These are phyloP conservation scores for Sylvia borin DNA, from an alignment of 2,797 vertebrate species.

Conservation along the genomic window DNA sequence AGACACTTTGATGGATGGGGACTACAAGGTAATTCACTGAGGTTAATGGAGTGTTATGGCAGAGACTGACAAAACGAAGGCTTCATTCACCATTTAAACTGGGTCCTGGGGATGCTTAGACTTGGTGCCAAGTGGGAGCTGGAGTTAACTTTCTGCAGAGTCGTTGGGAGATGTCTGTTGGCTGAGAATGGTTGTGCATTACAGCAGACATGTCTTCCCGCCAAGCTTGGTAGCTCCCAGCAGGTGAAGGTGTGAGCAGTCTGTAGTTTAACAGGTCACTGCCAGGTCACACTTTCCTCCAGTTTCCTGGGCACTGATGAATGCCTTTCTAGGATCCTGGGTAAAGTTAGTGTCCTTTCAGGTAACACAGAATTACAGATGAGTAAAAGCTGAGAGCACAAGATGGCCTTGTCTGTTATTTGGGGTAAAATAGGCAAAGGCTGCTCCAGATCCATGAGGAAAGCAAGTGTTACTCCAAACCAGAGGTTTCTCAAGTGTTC, in stretches of 20 bases:
- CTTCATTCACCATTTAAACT: neutral
- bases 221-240: neutral
- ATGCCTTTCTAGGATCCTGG: neutral
- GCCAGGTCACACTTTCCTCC: neutral
- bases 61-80: neutral
- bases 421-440: neutral
- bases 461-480: neutral
- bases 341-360: neutral
- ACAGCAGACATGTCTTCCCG: neutral
- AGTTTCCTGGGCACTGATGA: neutral
- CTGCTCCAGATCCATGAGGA: neutral
- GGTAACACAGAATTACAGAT: neutral
- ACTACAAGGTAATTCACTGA: neutral
- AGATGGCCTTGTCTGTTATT: neutral
- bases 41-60: constrained; percentile 12
- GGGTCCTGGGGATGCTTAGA: neutral
- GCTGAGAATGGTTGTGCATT: neutral
- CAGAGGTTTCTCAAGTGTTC: neutral
- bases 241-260: neutral
- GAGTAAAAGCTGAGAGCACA: neutral
- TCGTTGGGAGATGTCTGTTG: neutral
- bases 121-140: neutral
- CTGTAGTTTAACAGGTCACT: neutral
- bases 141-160: neutral
- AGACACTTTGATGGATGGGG: constrained; percentile 30